Evolutionary conservation across 2,797 vertebrate genomes (phyloP).

Genomic region (Periophthalmus magnuspinnatus): DNA sequence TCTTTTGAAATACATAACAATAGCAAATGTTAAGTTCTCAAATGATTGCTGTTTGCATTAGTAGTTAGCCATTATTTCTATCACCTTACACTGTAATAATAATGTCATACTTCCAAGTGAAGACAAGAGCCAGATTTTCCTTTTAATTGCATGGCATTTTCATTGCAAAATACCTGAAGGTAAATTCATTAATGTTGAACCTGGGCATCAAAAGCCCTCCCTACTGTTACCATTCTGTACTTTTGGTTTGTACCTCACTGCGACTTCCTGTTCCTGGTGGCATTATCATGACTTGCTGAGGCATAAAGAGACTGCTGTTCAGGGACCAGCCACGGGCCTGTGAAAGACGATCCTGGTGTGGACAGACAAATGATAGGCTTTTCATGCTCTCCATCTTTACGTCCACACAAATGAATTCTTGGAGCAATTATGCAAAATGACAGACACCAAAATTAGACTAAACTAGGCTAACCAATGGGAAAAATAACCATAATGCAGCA

Average conservation of each 20-base stretch:
- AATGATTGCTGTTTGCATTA: too few relatives aligned
- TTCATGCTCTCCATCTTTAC: slow-evolving; percentile 2
- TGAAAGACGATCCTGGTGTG: not conserved
- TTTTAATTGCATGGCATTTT: too few relatives aligned
- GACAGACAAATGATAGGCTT: slow-evolving; percentile 1
- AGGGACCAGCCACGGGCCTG: not conserved
- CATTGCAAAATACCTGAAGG: too few relatives aligned
- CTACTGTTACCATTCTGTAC: not conserved
- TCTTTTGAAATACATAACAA: too few relatives aligned
- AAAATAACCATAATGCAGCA: not conserved
- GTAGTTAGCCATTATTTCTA: too few relatives aligned
- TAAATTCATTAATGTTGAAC: too few relatives aligned
- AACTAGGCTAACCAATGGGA: not conserved
- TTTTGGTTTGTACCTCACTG: not conserved
- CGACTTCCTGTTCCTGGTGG: slow-evolving; percentile 4
- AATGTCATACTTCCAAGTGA: too few relatives aligned
- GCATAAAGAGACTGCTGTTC: slow-evolving; percentile 4
- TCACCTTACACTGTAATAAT: too few relatives aligned
- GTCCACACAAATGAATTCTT: not conserved
- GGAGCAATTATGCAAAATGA: slow-evolving; percentile 1
- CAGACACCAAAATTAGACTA: not conserved
- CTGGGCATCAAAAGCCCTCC: not conserved
- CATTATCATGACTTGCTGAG: slow-evolving; percentile 3
- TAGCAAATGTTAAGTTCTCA: not conserved
- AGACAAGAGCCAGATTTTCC: too few relatives aligned